These are phyloP conservation scores for Heliocidaris tuberculata DNA, from an alignment of 35 echinoderm and acorn worm genomes.

Conservation along the genomic window DNA sequence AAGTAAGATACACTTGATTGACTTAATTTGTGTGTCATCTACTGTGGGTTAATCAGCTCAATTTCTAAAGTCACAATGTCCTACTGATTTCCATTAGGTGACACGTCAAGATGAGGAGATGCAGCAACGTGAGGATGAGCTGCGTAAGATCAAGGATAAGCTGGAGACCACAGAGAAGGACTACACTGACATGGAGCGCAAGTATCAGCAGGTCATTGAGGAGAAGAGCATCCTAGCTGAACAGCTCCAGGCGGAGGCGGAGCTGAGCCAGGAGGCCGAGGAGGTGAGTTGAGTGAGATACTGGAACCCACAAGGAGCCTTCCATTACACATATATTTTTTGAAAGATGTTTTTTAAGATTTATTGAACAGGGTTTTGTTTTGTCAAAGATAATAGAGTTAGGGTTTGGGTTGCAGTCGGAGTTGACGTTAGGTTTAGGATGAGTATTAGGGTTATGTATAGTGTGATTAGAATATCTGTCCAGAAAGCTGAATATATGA, in stretches of 20 bases:
- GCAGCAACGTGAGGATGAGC: slow-evolving; percentile 73
- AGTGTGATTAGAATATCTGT: no score
- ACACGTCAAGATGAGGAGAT: slow-evolving; percentile 88
- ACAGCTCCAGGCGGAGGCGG: slow-evolving; percentile 90
- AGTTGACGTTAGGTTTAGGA: no score
- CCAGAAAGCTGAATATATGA: no score
- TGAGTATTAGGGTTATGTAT: no score
- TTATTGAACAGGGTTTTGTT: no score
- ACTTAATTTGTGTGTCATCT: no score
- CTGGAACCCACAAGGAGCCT: background rate
- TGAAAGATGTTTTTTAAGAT: no score
- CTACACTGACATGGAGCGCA: slow-evolving; percentile 62
- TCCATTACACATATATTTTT: no score
- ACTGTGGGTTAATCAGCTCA: no score
- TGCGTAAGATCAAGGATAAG: slow-evolving; percentile 82
- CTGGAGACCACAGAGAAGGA: slow-evolving; percentile 72
- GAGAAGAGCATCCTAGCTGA: slow-evolving; percentile 96
- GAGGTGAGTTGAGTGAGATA: slow-evolving; percentile 55
- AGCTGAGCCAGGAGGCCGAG: slow-evolving; percentile 91
- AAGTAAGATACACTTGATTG: no score
- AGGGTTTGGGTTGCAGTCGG: background rate
- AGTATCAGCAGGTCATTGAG: slow-evolving; percentile 67
- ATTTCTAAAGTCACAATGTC: background rate
- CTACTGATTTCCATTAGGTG: slow-evolving; percentile 15
- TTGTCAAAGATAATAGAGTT: background rate